Base-by-base conservation (phyloP, 2,888 invertebrate genomes). In the Drosophila lacicola region DNA sequence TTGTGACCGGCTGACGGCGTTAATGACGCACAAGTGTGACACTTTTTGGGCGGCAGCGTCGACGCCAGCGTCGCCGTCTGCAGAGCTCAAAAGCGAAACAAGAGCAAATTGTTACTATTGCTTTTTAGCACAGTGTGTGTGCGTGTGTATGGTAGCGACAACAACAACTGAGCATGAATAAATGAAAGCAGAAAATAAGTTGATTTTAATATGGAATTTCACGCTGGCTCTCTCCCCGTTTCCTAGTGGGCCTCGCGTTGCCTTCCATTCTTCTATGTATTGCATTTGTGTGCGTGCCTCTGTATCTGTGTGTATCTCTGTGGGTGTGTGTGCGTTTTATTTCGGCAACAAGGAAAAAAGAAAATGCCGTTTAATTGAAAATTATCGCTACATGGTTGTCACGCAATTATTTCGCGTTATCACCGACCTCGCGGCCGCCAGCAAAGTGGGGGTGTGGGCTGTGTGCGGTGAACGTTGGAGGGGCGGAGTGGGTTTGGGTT, bases 341-440 rank as follows among this genome's bases (percentile, higher is more conserved):
- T 75, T 68, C 60, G 61, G 51, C 67, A 60, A 66, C 61, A 77
- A 58, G 63, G 49, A 47, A 71, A 68, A 67, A 72, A 69, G 67
- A 70, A 74, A 74, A 79, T 75, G 76, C 71, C 82, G 79, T 91
- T 90, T 91, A 90, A 91, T 91, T 91, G 91, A 91, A 91, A 91
- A 91, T 91, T 91, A 91, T 91, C 91, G 87, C 90, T 83, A 89
- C 90, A 91, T 91, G 91, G 91, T 91, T 91, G 91, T 91, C 91
- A 91, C 90, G 91, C 91, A 91, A 91, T 91, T 90, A 90, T 87
- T 90, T 91, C 89, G 79, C 88, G 90, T 90, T 87, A 87, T 89
- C 86, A 88, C 88, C 85, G 65, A 73, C 41, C 72, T 67, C n/a
- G 58, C 63, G 44, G 66, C 44, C 9, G 65, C 17, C 41, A 33